phyloP scores from a whole-genome alignment of 2,113 vertebrate species.

The Scomber japonicus region DNA sequence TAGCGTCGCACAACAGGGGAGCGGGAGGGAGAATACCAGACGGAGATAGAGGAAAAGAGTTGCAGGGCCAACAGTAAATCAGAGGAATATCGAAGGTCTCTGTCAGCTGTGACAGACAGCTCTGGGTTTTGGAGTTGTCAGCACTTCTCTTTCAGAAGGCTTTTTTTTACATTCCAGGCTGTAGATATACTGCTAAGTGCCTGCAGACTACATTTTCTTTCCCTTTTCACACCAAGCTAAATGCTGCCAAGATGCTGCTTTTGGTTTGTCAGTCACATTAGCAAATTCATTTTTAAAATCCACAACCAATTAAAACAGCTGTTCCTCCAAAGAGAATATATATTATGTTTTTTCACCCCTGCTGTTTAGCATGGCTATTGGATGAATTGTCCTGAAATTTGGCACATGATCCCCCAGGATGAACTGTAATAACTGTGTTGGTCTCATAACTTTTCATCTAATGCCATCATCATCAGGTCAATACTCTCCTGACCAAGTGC shows the following conservation, averaged over 20 bases:
- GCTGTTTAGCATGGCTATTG: not conserved
- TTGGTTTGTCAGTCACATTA: not conserved
- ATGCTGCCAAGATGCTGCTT: not conserved
- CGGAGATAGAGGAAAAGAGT: not conserved
- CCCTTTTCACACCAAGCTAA: not conserved
- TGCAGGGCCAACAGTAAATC: constrained; percentile 15
- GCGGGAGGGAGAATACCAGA: not conserved
- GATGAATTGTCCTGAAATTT: too few species aligned
- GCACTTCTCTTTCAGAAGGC: constrained; percentile 15
- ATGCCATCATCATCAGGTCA: too few species aligned
- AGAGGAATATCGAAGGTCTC: constrained; percentile 9
- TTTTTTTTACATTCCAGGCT: not conserved
- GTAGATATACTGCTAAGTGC: constrained; percentile 11
- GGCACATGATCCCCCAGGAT: too few species aligned
- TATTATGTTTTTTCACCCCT: not conserved
- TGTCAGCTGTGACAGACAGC: constrained; percentile 61
- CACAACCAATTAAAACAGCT: not conserved
- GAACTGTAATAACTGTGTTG: too few species aligned
- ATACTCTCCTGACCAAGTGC: too few species aligned
- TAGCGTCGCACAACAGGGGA: constrained; percentile 28
- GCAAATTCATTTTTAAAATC: not conserved
- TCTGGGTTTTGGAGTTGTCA: constrained; percentile 48
- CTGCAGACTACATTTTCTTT: not conserved
- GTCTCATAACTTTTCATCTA: too few species aligned
- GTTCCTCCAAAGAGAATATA: not conserved